phyloP scores from a whole-genome alignment of 2,113 vertebrate species.

The Crotalus tigris region DNA sequence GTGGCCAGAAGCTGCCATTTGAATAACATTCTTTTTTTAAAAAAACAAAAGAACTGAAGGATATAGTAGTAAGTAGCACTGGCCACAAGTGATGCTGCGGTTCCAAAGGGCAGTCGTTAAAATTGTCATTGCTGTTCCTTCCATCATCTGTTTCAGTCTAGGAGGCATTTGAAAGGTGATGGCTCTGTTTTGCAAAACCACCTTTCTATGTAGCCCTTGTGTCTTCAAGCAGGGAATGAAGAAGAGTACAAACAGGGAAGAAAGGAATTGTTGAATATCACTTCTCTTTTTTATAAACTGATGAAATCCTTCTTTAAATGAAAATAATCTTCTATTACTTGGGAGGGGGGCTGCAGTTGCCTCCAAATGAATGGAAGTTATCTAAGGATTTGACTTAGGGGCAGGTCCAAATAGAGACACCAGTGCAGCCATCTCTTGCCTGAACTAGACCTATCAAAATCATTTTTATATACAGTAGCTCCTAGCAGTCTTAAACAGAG shows the following conservation, averaged over 20 bases:
- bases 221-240: not conserved
- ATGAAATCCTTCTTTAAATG: not conserved
- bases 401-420: not conserved
- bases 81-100: not conserved
- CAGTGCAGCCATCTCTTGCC: constrained; percentile 19
- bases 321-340: not conserved
- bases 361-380: not conserved
- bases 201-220: not conserved
- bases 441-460: constrained; percentile 31
- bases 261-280: not conserved
- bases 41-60: not conserved
- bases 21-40: not conserved
- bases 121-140: not conserved
- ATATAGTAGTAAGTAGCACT: not conserved
- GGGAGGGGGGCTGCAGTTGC: not conserved
- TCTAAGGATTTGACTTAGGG: not conserved
- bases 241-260: not conserved
- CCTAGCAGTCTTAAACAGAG: constrained; percentile 34
- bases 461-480: constrained; percentile 1
- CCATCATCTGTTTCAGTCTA: not conserved
- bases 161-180: not conserved
- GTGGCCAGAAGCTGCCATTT: not conserved
- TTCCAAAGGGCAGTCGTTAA: not conserved
- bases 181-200: not conserved
- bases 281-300: not conserved